These are phyloP conservation scores for Ibycter americanus DNA, from an alignment of 2,797 vertebrate genomes.

Conservation along the genomic window DNA sequence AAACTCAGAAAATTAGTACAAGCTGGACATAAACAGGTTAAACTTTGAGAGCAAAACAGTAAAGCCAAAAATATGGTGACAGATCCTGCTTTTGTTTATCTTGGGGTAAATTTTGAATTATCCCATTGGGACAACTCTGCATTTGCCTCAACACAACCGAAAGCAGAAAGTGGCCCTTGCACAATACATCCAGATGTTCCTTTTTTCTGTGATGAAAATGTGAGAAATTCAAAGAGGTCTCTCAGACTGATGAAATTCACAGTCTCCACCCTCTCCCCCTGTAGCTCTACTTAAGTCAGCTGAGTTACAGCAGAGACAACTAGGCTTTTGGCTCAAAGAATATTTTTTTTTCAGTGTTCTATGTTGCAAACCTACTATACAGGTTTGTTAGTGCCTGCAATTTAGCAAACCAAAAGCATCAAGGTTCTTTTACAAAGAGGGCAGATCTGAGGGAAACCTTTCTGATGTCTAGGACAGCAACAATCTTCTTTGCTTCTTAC, in stretches of 20 bases:
- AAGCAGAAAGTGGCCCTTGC: conserved; percentile 33
- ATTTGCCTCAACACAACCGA: conserved; percentile 12
- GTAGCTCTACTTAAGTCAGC: neutral
- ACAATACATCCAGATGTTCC: conserved; percentile 51
- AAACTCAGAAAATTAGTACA: neutral
- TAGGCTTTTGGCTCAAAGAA: neutral
- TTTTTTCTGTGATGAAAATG: conserved; percentile 33
- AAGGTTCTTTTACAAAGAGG: neutral
- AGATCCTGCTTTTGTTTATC: conserved; percentile 18
- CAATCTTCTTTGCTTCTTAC: neutral
- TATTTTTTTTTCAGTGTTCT: neutral
- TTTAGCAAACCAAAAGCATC: neutral
- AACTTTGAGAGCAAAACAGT: neutral
- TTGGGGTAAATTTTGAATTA: neutral
- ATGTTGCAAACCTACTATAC: neutral
- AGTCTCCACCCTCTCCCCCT: conserved; percentile 13
- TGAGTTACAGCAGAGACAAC: neutral
- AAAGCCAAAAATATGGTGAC: neutral
- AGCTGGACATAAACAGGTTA: neutral
- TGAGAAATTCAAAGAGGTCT: conserved; percentile 17
- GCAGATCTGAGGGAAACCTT: neutral
- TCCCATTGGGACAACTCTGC: neutral
- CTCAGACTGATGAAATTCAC: conserved; percentile 13
- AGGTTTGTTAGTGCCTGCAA: neutral
- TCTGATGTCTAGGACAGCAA: neutral